Evolutionary conservation across 2,888 invertebrate species (phyloP), one percentile per base, ranked within the genome.

Genomic region (Neoascia interrupta): DNA sequence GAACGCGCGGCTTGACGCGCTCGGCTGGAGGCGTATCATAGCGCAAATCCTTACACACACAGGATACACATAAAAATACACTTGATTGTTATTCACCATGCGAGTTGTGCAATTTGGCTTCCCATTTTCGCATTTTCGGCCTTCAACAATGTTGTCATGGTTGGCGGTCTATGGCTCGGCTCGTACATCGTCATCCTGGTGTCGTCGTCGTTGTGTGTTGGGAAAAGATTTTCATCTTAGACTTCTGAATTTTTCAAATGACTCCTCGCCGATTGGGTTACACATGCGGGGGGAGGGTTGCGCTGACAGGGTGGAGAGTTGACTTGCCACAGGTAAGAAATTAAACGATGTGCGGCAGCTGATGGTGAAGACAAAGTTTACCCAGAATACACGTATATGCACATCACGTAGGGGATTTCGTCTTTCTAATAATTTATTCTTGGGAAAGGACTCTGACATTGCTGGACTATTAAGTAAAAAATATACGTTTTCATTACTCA

Each of bases 71-170:
- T 21, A 37, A 11, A 34, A 18, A 15, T 23, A 31, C 10, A 54
- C 54, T 37, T 69, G 64, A 60, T 76, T 70, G 72, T 64, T 63
- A 76, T 64, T 72, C 76, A 51, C 64, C 56, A 72, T 72, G 72
- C 76, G 70, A 76, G 53, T 76, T 72, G 39, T 76, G 58, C 70
- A 64, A 64, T 76, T 76, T 76, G 76, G 64, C 72, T 76, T 64
- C 64, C 18, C 64, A 60, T 76, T 37, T 49, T 43, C 28, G 15
- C 26, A 13, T 51, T 53, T 37, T 13, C 37, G 11, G 16, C 39
- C 39, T 16, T 39, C n/a, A n/a, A 8, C 26, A 8, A 26, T 26
- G 26, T 28, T 34, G 31, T 39, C 53, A 23, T 18, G 13, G 28
- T 58, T 8, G 37, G 36, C 36, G 6, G 15, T 13, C 6, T 21